Evolutionary conservation across 2,888 invertebrate genomes (phyloP), one percentile per base, ranked within the genome.

Genomic region (Drosophila infuscata): DNA sequence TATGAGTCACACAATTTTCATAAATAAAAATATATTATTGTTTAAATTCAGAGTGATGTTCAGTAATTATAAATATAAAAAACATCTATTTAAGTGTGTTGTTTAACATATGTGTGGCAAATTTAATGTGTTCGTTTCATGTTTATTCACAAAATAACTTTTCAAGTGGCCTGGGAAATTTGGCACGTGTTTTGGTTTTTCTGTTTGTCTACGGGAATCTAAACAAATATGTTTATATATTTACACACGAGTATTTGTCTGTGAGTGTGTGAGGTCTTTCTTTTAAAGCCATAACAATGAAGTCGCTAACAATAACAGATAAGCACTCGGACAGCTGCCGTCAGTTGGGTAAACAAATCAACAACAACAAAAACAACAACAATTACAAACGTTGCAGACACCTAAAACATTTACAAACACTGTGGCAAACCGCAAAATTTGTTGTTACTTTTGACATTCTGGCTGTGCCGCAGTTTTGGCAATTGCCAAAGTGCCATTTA

Each of bases 401-500:
- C 48, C 60, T 25, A 64, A 80, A 82, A 83, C 83, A 81, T 86
- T 82, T 74, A 54, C 83, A 83, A 77, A 81, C 81, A 71, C 62
- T 74, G 67, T 63, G 83, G 80, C 66, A 53, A 66, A 60, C 80
- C 76, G 51, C 76, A 67, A 65, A 64, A 62, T 74, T 68, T 53
- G 49, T 17, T 43, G 52, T 67, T 71, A 56, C 17, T 46, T 43
- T 64, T 76, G 73, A 51, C 59, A 59, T 76, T 76, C 62, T 65
- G 64, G 53, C 63, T 32, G 53, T 52, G 52, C 32, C 56, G 61
- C 20, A 48, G 53, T 70, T 57, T 36, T 62, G 35, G 54, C 46
- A 36, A 53, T 58, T 38, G 60, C 71, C 36, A 80, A 61, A 61
- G 54, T 54, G 49, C 36, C 66, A 53, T 71, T 75, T 79, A 62